Evolutionary conservation across 1,140 invertebrate genomes (phyloP).

Genomic region (Drosophila serrata): DNA sequence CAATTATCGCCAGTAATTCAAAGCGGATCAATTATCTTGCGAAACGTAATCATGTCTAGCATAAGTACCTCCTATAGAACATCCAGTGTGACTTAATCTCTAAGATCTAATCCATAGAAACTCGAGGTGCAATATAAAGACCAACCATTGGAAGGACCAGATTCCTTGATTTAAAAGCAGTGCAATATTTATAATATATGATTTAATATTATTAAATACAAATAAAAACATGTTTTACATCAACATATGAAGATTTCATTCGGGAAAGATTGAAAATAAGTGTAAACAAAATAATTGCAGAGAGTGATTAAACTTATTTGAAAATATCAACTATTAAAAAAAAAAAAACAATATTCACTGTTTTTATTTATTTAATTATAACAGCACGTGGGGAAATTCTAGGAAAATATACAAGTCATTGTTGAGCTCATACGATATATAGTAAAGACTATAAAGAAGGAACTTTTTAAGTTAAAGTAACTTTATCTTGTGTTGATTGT

Average conservation of each 20-base stretch:
- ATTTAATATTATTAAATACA: conserved; percentile 30
- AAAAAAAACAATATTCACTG: neutral
- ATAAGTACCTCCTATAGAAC: conserved; percentile 37
- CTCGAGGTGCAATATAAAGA: conserved; percentile 69
- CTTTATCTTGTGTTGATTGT: neutral
- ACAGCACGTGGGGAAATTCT: conserved; percentile 16
- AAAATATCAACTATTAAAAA: neutral
- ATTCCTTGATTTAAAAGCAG: conserved; percentile 41
- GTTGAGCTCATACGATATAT: neutral
- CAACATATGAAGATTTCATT: neutral
- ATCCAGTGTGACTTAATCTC: conserved; percentile 53
- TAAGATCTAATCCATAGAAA: conserved; percentile 50
- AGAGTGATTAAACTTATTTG: neutral
- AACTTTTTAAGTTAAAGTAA: neutral
- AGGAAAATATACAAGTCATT: conserved; percentile 19
- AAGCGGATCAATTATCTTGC: conserved; percentile 56
- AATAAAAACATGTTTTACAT: conserved; percentile 38
- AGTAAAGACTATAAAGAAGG: neutral
- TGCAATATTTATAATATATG: conserved; percentile 73
- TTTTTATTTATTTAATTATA: neutral
- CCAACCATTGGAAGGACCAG: conserved; percentile 28
- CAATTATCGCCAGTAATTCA: conserved; percentile 26
- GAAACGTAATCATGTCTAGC: conserved; percentile 76
- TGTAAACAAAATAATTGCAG: neutral
- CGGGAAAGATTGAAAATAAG: neutral